A percentile compares a stretch with the other conserved stretches of the same genome.
phyloP scores from a whole-genome alignment of 1,140 invertebrate genomes.

The Drosophila pallidifrons region DNA sequence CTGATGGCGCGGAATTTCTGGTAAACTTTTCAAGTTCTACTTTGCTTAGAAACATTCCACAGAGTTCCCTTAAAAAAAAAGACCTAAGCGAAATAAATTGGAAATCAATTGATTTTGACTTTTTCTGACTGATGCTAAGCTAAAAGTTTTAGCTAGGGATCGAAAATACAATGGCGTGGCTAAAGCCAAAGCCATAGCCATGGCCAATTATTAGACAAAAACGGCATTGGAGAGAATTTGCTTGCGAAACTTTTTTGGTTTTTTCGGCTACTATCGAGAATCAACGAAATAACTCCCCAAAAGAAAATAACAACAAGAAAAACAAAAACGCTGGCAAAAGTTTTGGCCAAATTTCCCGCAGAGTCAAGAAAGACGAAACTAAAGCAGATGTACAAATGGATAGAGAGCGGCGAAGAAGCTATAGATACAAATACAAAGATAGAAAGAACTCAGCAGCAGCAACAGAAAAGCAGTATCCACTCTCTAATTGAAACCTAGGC shows the following conservation, averaged over 20 bases:
- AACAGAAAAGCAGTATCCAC: not conserved
- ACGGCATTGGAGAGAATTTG: conserved; percentile 71
- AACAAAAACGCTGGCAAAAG: conserved; percentile 26
- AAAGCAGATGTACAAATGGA: conserved; percentile 22
- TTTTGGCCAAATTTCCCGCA: conserved; percentile 40
- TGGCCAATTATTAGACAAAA: conserved; percentile 76
- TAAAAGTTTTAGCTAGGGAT: conserved; percentile 52
- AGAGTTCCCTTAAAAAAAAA: not conserved
- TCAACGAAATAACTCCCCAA: conserved; percentile 68
- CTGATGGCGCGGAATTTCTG: conserved; percentile 8
- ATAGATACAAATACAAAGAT: conserved; percentile 20
- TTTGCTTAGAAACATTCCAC: conserved; percentile 10
- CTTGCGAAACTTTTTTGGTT: conserved; percentile 57
- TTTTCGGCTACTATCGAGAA: conserved; percentile 64
- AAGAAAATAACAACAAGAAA: conserved; percentile 46
- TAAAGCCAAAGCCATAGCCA: conserved; percentile 70
- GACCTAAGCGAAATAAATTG: conserved; percentile 3
- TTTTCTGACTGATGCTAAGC: conserved; percentile 51
- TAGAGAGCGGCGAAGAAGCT: not conserved
- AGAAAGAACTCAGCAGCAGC: conserved; percentile 19
- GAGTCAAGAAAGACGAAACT: conserved; percentile 9
- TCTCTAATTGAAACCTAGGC: conserved; percentile 77
- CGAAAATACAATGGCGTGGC: conserved; percentile 54
- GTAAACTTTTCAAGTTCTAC: conserved; percentile 27
- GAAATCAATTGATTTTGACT: conserved; percentile 79